A percentile compares a stretch with the other conserved stretches of the same genome.
Evolutionary conservation across 2,888 invertebrate genomes (phyloP).

Genomic region (Limulus polyphemus): DNA sequence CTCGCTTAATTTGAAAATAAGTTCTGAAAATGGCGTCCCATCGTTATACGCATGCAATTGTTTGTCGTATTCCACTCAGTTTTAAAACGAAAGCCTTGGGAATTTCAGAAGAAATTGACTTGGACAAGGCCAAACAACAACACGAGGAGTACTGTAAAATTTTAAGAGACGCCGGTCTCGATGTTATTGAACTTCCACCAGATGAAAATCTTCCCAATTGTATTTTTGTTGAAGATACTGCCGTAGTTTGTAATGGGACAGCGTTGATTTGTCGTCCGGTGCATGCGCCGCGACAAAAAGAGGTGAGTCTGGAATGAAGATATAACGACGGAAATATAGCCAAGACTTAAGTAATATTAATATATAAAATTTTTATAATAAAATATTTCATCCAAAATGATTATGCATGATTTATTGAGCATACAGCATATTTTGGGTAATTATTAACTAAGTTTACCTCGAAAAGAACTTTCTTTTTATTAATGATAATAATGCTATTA

Average conservation of each 20-base stretch:
- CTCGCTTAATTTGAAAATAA: too few relatives aligned
- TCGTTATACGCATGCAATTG: conserved; percentile 57
- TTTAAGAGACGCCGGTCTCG: conserved; percentile 66
- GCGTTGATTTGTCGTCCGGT: conserved; percentile 73
- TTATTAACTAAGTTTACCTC: too few relatives aligned
- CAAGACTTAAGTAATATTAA: too few relatives aligned
- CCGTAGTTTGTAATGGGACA: conserved; percentile 82
- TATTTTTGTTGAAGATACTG: conserved; percentile 77
- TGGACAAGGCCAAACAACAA: conserved; percentile 70
- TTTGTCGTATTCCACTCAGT: conserved; percentile 62
- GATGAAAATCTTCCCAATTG: conserved; percentile 71
- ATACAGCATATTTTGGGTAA: too few relatives aligned
- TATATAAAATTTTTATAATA: too few relatives aligned
- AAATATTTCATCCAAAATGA: too few relatives aligned
- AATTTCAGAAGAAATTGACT: conserved; percentile 42
- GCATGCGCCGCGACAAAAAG: conserved; percentile 54
- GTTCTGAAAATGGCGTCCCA: conserved; percentile 19
- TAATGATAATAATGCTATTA: too few relatives aligned
- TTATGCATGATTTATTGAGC: too few relatives aligned
- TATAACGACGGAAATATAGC: too few relatives aligned
- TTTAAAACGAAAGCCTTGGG: conserved; percentile 29
- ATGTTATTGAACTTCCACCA: conserved; percentile 79
- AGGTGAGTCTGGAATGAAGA: conserved; percentile 43
- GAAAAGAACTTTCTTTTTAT: too few relatives aligned
- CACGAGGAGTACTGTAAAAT: conserved; percentile 70